Conservation (phyloP, 2,888 invertebrate species). For the Drosophila mimetica region DNA sequence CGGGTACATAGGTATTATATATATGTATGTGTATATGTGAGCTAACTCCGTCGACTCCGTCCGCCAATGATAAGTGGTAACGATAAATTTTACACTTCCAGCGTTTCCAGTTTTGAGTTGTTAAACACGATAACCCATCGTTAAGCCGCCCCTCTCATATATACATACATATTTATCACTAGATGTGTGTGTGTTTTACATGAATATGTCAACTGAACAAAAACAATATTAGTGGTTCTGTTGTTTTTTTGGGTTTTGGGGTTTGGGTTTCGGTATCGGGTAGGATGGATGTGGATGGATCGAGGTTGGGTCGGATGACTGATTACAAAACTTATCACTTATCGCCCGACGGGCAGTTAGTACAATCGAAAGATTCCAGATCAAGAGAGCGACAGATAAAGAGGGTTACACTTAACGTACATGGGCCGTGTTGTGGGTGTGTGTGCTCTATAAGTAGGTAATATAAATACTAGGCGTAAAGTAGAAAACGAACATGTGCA, state of each 20-base stretch:
- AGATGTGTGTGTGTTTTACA: slow-evolving; percentile 35
- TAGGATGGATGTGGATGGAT: slow-evolving; percentile 32
- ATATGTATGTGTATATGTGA: slow-evolving; percentile 44
- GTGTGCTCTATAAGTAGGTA: slow-evolving; percentile 44
- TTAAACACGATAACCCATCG: slow-evolving; percentile 42
- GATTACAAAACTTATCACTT: slow-evolving; percentile 51
- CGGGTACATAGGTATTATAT: slow-evolving; percentile 40
- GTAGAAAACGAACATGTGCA: slow-evolving; percentile 52
- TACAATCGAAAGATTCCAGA: slow-evolving; percentile 51
- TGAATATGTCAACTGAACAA: slow-evolving; percentile 56
- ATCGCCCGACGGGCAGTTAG: slow-evolving; percentile 47
- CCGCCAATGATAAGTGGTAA: slow-evolving; percentile 32
- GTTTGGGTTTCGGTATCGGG: slow-evolving; percentile 25
- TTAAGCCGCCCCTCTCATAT: slow-evolving; percentile 41
- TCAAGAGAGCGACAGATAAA: slow-evolving; percentile 47
- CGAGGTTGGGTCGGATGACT: slow-evolving; percentile 37
- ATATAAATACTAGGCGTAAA: slow-evolving; percentile 51
- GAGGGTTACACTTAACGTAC: slow-evolving; percentile 57
- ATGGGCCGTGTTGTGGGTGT: slow-evolving; percentile 30
- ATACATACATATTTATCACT: slow-evolving; percentile 40
- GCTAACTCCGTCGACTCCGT: slow-evolving; percentile 30
- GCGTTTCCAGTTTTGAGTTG: slow-evolving; percentile 36
- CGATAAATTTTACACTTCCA: slow-evolving; percentile 35
- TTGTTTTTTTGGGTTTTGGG: no score
- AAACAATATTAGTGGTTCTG: slow-evolving; percentile 53